Percentiles rank a stretch among this genome's conserved stretches.
Evolutionary conservation across 2,113 vertebrate species (phyloP).

Genomic region (Gallinago paraguaiae): DNA sequence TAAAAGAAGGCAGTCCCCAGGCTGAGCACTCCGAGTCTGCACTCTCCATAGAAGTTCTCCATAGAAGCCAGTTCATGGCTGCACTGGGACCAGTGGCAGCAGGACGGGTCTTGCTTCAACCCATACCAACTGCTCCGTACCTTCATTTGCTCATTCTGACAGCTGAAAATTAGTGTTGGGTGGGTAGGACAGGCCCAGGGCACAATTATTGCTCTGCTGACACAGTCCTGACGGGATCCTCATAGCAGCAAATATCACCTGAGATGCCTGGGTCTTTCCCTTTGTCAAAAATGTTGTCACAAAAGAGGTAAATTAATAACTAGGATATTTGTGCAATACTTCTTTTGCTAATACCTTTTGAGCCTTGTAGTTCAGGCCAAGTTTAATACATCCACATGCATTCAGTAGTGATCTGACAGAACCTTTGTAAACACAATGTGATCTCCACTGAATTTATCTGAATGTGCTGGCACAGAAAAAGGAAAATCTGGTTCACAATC

Average conservation of each 20-base stretch:
- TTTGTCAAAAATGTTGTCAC: neutral
- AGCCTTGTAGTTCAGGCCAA: neutral
- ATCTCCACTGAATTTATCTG: neutral
- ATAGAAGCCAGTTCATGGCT: neutral
- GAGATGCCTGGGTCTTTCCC: neutral
- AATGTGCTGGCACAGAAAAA: neutral
- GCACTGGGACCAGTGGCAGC: neutral
- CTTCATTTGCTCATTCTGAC: neutral
- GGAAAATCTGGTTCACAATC: slow-evolving; percentile 31
- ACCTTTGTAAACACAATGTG: neutral
- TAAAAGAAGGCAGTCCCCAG: neutral
- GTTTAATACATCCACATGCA: neutral
- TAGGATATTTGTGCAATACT: neutral
- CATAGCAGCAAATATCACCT: neutral
- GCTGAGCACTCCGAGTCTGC: neutral
- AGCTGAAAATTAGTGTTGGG: neutral
- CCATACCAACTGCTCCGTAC: neutral
- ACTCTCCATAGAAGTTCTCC: neutral
- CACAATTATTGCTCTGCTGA: neutral
- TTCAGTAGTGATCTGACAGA: neutral
- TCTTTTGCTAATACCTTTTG: neutral
- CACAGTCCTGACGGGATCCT: neutral
- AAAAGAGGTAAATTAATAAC: neutral
- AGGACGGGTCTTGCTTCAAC: neutral
- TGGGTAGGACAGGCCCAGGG: neutral